Percentiles rank a stretch among this genome's conserved stretches.
These are phyloP conservation scores for Spisula subtruncata DNA, from an alignment of 2,888 invertebrate genomes.

Conservation along the genomic window DNA sequence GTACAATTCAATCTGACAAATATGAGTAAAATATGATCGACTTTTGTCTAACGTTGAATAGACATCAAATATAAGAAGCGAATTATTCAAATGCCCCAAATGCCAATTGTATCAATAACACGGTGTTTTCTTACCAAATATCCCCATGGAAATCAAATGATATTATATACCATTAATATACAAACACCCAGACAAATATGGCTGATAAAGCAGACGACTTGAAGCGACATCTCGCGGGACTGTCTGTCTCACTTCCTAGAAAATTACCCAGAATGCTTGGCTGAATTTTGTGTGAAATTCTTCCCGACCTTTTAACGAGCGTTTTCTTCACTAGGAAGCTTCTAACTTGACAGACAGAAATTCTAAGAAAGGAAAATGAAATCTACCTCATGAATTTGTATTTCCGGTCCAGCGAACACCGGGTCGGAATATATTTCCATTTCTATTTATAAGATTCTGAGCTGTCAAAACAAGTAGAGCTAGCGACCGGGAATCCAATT, in stretches of 20 bases:
- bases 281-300: slow-evolving; percentile 61
- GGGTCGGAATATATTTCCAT: slow-evolving; percentile 73
- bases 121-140: neutral
- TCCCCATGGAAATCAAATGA: slow-evolving; percentile 11
- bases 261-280: slow-evolving; percentile 43
- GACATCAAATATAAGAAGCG: neutral
- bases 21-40: neutral
- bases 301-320: slow-evolving; percentile 68
- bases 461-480: slow-evolving; percentile 72
- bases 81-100: neutral
- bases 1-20: neutral
- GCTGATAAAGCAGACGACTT: slow-evolving; percentile 17
- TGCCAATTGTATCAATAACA: slow-evolving; percentile 10
- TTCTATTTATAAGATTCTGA: slow-evolving; percentile 72
- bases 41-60: neutral
- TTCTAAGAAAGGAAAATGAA: slow-evolving; percentile 67
- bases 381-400: slow-evolving; percentile 75
- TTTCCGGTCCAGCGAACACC: slow-evolving; percentile 64
- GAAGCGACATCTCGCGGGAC: slow-evolving; percentile 36
- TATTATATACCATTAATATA: slow-evolving; percentile 23
- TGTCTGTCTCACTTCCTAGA: slow-evolving; percentile 40
- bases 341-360: slow-evolving; percentile 56
- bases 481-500: slow-evolving; percentile 71
- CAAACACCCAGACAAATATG: slow-evolving; percentile 21
- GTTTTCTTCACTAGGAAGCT: slow-evolving; percentile 54